phyloP scores from a whole-genome alignment of 2,888 invertebrate species.

The Protodeltote pygarga region DNA sequence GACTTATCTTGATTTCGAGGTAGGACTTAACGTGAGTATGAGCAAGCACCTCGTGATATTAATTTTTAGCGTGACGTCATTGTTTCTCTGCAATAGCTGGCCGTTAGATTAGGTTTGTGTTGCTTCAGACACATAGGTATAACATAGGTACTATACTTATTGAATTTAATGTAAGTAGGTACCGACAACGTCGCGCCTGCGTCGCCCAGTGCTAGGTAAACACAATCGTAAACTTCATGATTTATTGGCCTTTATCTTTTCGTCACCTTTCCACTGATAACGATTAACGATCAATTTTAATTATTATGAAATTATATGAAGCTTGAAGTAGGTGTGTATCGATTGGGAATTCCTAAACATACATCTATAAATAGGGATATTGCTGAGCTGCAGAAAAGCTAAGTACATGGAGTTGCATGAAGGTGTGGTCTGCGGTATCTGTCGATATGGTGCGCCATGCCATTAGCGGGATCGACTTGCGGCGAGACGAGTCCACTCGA shows the following conservation, averaged over 20 bases:
- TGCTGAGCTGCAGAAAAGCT: slow-evolving; percentile 43
- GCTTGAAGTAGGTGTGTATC: slow-evolving; percentile 31
- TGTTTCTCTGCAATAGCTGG: slow-evolving; percentile 28
- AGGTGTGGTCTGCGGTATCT: slow-evolving; percentile 61
- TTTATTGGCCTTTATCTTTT: slow-evolving; percentile 66
- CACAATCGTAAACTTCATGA: slow-evolving; percentile 66
- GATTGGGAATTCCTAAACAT: slow-evolving; percentile 39
- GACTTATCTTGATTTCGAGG: slow-evolving; percentile 31
- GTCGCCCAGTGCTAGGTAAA: slow-evolving; percentile 36
- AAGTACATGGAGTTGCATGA: slow-evolving; percentile 54
- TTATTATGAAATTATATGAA: slow-evolving; percentile 53
- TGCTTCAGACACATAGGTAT: slow-evolving; percentile 16
- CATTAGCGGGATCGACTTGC: slow-evolving; percentile 68
- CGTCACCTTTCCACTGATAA: slow-evolving; percentile 55
- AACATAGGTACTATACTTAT: slow-evolving; percentile 28
- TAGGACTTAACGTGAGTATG: slow-evolving; percentile 19
- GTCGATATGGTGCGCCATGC: slow-evolving; percentile 54
- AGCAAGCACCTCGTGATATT: slow-evolving; percentile 32
- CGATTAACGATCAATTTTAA: slow-evolving; percentile 51
- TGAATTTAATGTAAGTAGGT: slow-evolving; percentile 7
- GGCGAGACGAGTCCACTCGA: slow-evolving; percentile 58
- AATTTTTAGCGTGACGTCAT: slow-evolving; percentile 46
- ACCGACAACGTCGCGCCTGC: slow-evolving; percentile 9
- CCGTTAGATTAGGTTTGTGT: slow-evolving; percentile 24
- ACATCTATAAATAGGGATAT: slow-evolving; percentile 48